A percentile compares a stretch with the other conserved stretches of the same genome.
These are phyloP conservation scores for Tinamus guttatus DNA, from an alignment of 2,113 vertebrate genomes.

Conservation along the genomic window DNA sequence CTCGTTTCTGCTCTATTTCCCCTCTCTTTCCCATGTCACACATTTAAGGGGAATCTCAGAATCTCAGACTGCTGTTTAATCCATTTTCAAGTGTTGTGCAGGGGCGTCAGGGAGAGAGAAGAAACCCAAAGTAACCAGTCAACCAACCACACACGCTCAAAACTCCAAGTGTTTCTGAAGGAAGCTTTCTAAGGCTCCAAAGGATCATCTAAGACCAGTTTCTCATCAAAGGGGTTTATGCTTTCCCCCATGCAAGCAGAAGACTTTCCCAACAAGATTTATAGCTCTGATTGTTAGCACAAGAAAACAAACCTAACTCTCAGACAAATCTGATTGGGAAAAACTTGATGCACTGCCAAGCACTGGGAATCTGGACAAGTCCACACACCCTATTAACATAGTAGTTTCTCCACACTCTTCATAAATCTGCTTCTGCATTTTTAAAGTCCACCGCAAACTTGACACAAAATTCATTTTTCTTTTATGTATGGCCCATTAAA, in stretches of 20 bases:
- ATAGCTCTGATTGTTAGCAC: not conserved
- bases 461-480: not conserved
- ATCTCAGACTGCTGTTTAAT: not conserved
- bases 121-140: no score
- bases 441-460: not conserved
- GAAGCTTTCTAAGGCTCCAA: not conserved
- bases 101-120: not conserved
- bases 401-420: not conserved
- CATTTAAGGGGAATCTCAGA: not conserved
- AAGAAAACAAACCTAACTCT: not conserved
- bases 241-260: not conserved
- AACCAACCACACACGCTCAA: not conserved
- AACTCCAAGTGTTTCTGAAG: not conserved
- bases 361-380: not conserved
- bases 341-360: no score
- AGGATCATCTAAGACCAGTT: no score
- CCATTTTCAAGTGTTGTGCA: not conserved
- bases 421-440: not conserved
- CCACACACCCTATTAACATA: not conserved
- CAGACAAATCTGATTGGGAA: not conserved
- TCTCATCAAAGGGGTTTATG: not conserved
- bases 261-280: not conserved
- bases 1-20: not conserved
- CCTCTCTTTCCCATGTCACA: not conserved
- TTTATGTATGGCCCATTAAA: not conserved